phyloP scores from a whole-genome alignment of 92 coral and sea anemone species.

The Parazoanthus swiftii region DNA sequence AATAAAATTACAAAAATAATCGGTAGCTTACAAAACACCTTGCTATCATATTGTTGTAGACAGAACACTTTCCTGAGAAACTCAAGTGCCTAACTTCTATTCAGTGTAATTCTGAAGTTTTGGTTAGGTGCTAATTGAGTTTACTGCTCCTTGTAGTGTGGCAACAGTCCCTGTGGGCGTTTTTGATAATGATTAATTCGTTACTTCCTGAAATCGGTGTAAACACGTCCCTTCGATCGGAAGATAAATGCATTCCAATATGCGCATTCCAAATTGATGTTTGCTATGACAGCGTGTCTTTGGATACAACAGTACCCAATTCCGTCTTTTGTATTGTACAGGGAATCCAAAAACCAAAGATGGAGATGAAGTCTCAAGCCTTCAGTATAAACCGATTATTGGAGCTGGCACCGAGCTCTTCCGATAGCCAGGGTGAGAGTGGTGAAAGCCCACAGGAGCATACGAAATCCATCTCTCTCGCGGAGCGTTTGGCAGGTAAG shows the following conservation, averaged over 20 bases:
- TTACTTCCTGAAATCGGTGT: conserved; percentile 40
- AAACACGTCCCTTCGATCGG: conserved; percentile 42
- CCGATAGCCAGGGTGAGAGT: conserved; percentile 24
- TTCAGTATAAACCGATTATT: conserved; percentile 64
- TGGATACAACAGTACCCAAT: neutral
- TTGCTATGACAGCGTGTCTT: conserved; percentile 31
- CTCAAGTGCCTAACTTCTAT: neutral
- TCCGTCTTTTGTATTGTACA: neutral
- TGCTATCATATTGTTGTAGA: neutral
- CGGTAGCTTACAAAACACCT: neutral
- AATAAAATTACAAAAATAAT: neutral
- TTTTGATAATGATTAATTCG: conserved; percentile 35
- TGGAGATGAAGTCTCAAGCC: conserved; percentile 55
- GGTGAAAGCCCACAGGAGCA: conserved; percentile 31
- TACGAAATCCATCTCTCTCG: conserved; percentile 67
- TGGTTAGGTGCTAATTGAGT: conserved; percentile 3
- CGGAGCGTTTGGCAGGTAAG: conserved; percentile 89
- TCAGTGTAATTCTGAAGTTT: neutral
- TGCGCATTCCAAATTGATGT: conserved; percentile 18
- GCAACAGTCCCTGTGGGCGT: conserved; percentile 35
- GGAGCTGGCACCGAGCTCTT: conserved; percentile 50
- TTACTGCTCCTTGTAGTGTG: conserved; percentile 12
- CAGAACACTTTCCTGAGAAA: neutral
- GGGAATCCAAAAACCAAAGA: conserved; percentile 35
- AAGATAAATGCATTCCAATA: conserved; percentile 35